These are phyloP conservation scores for Peromyscus leucopus DNA, from an alignment of 2,113 vertebrate species.

Conservation along the genomic window DNA sequence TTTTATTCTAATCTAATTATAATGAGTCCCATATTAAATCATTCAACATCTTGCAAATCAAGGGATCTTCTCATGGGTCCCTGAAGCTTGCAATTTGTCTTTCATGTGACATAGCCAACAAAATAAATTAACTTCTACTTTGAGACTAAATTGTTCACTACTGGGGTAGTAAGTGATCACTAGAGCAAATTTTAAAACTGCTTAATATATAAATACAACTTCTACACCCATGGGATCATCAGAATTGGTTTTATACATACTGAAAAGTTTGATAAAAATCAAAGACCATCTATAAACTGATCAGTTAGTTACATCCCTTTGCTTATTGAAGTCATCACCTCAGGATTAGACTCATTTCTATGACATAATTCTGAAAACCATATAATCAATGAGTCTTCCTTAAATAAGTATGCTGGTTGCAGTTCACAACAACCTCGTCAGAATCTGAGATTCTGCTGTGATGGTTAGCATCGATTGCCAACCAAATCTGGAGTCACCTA, in stretches of 20 bases:
- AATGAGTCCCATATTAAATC: not conserved
- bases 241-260: not conserved
- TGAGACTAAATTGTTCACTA: not conserved
- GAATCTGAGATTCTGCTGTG: not conserved
- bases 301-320: not conserved
- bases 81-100: not conserved
- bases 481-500: not conserved
- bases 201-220: not conserved
- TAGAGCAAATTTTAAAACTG: not conserved
- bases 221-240: not conserved
- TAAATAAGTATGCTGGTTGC: not conserved
- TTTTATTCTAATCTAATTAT: slow-evolving; percentile 1
- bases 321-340: not conserved
- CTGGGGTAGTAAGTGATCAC: not conserved
- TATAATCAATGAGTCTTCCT: not conserved
- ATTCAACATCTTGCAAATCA: not conserved
- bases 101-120: not conserved
- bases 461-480: not conserved
- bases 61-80: not conserved
- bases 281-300: not conserved
- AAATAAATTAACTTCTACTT: not conserved
- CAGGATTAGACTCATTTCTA: not conserved
- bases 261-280: not conserved
- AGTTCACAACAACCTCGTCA: not conserved
- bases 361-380: not conserved